Evolutionary conservation across 2,113 vertebrate species (phyloP), one percentile per base, ranked within the genome.

Genomic region (Grantiella picta): DNA sequence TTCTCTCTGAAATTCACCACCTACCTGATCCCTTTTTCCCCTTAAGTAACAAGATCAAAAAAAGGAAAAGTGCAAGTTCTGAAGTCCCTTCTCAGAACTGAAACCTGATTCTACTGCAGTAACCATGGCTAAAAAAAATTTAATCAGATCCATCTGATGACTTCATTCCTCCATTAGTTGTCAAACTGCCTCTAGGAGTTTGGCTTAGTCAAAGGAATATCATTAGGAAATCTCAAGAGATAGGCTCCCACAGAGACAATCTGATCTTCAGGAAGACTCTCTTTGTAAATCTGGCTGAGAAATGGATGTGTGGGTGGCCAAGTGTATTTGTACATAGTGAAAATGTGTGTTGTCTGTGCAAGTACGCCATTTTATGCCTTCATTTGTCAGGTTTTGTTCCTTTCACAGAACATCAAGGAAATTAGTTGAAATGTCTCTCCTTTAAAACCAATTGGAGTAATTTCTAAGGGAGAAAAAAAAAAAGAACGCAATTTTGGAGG

Each of bases 131-230:
- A 16, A 70, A 87, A 76, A 78, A 84, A 81, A 68, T 6, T 10
- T 47, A 82, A 53, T 87, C 65, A 77, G 44, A 38, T 93, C 53
- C 50, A 65, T 63, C 86, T 77, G 63, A 56, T 87, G 19, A 87
- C 77, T 95, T 97, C 65, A 86, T 95, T 91, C 63, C 78, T 90
- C 54, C 69, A 69, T 91, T 88, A 64, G 54, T 59, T 92, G 60
- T 95, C 85, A 88, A 77, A 97, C 40, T 95, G 93, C 95, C 82
- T 94, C 84, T 70, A 78, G 94, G 72, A 95, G 57, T 80, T 91
- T 89, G 82, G 78, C 49, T 92, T 50, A 90, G 54, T 73, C 33
- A 44, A 84, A 54, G 10, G 19, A 82, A 27, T 47, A 78, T 68
- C 35, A 52, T 96, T 95, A 94, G 53, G 92, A 85, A 94, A 59